phyloP scores from a whole-genome alignment of 2,113 vertebrate species.

The Mobula birostris region DNA sequence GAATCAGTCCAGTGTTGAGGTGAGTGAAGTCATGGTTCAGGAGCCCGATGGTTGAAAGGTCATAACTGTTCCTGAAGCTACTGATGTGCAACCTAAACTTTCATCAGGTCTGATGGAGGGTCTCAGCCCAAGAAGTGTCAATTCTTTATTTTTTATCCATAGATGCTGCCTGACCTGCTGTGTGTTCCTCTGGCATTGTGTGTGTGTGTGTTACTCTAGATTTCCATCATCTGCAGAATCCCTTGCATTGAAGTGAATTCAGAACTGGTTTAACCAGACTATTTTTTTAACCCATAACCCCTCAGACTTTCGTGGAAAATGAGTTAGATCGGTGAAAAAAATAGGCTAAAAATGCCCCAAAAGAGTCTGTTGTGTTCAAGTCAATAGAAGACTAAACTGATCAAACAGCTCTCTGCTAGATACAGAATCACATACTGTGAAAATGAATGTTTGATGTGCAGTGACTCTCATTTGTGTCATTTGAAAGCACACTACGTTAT shows the following conservation, averaged over 20 bases:
- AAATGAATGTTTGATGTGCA: not conserved
- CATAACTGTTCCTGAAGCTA: no score
- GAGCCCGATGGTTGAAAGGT: no score
- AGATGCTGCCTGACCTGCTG: no score
- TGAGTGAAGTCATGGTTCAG: no score
- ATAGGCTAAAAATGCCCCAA: not conserved
- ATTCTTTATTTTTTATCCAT: no score
- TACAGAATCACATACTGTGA: not conserved
- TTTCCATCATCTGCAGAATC: no score
- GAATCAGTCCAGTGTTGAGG: no score
- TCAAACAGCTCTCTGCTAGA: not conserved
- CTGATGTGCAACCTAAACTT: no score
- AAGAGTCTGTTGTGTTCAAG: not conserved
- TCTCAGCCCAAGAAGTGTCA: no score
- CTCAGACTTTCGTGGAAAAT: not conserved
- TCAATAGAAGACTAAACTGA: not conserved
- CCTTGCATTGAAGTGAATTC: not conserved
- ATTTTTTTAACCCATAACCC: not conserved
- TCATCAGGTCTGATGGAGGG: no score
- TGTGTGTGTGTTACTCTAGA: no score
- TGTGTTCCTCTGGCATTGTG: no score
- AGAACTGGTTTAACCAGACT: not conserved
- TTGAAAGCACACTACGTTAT: not conserved
- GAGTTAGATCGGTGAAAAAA: not conserved
- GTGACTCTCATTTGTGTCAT: not conserved